A percentile compares a stretch with the other conserved stretches of the same genome.
Evolutionary conservation across 2,797 vertebrate genomes (phyloP).

Genomic region (Spinibarbus caldwelli): DNA sequence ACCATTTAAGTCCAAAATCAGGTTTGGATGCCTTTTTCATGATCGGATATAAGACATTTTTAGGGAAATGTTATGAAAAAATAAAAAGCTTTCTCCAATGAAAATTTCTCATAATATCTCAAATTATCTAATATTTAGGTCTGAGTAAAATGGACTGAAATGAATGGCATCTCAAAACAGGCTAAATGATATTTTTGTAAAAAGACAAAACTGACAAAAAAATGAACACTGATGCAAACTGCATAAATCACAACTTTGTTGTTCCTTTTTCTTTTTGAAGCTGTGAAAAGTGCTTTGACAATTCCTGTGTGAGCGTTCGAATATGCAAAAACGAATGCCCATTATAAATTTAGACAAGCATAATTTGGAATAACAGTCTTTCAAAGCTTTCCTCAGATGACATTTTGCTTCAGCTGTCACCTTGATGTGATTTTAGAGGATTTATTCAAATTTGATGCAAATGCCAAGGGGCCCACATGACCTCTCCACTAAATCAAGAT

Average conservation of each 20-base stretch:
- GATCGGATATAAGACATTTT: not conserved
- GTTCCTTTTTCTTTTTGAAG: slow-evolving; percentile 1
- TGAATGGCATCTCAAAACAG: not conserved
- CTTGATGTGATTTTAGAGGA: slow-evolving; percentile 38
- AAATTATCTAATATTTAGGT: not conserved
- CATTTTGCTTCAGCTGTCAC: slow-evolving; percentile 42
- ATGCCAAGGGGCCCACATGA: slow-evolving; percentile 39
- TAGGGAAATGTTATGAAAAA: not conserved
- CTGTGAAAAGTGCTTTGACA: not conserved
- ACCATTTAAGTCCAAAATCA: not conserved
- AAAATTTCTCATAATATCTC: not conserved
- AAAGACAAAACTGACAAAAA: not conserved
- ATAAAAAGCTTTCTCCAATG: not conserved
- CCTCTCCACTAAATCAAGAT: slow-evolving; percentile 38
- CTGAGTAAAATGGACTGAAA: not conserved
- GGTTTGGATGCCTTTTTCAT: not conserved
- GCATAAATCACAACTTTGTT: not conserved
- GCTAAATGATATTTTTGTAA: no score
- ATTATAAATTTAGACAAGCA: slow-evolving; percentile 31
- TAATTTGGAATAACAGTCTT: slow-evolving; percentile 24
- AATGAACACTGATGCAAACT: not conserved
- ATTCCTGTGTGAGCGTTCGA: not conserved
- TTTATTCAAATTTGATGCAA: slow-evolving; percentile 57
- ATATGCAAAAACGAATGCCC: slow-evolving; percentile 22
- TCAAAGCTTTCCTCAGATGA: slow-evolving; percentile 34